Evolutionary conservation across 2,113 vertebrate genomes (phyloP).

Genomic region (Caranx ignobilis): DNA sequence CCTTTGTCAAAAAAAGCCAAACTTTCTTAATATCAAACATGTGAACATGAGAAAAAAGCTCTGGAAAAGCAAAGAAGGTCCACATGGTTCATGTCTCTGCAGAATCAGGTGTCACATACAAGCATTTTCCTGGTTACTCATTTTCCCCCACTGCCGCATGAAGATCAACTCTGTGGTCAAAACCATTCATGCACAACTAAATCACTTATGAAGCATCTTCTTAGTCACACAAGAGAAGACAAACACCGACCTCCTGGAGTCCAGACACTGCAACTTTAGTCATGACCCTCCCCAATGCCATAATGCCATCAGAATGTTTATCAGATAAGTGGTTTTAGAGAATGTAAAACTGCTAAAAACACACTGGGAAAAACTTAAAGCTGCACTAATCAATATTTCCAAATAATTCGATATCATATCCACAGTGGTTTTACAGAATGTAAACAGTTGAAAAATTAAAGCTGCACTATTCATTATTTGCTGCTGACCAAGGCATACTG

Average conservation of each 20-base stretch:
- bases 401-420: too few relatives aligned
- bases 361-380: too few relatives aligned
- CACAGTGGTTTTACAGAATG: too few relatives aligned
- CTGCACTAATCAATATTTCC: too few relatives aligned
- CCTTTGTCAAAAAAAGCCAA: not conserved
- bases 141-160: not conserved
- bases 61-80: not conserved
- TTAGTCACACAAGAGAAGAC: not conserved
- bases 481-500: too few relatives aligned
- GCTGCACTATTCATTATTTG: too few relatives aligned
- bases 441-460: too few relatives aligned
- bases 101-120: not conserved
- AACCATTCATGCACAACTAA: not conserved
- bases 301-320: not conserved
- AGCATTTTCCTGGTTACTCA: slow-evolving; percentile 8
- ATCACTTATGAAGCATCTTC: not conserved
- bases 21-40: slow-evolving; percentile 8
- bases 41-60: not conserved
- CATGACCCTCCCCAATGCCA: not conserved
- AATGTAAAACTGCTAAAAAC: too few relatives aligned
- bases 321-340: too few relatives aligned
- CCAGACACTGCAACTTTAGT: not conserved
- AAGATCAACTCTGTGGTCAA: not conserved
- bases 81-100: not conserved
- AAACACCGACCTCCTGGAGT: not conserved